Evolutionary conservation across 2,888 invertebrate genomes (phyloP).

Genomic region (Xestia xanthographa): DNA sequence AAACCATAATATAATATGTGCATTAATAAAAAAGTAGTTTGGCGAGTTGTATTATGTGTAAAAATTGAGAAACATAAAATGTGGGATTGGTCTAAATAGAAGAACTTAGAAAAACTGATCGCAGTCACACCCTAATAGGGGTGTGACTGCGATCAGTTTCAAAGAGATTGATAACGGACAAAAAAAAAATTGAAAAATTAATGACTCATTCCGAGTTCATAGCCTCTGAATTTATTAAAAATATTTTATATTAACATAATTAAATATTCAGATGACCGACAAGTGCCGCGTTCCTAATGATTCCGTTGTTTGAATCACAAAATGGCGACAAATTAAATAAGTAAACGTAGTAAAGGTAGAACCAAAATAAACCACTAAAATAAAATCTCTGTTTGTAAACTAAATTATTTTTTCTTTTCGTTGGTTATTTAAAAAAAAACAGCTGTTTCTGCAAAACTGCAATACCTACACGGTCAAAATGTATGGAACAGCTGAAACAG

Average conservation of each 20-base stretch:
- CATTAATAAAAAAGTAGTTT: conserved; percentile 22
- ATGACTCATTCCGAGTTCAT: conserved; percentile 10
- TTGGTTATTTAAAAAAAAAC: not conserved
- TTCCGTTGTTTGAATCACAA: not conserved
- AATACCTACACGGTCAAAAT: too few relatives aligned
- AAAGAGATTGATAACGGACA: not conserved
- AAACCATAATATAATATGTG: conserved; percentile 5
- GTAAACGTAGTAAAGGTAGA: not conserved
- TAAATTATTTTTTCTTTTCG: not conserved
- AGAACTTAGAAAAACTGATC: not conserved
- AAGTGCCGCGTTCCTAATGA: not conserved
- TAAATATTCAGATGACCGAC: conserved; percentile 9
- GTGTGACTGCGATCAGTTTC: too few relatives aligned
- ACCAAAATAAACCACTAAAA: not conserved
- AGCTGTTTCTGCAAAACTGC: too few relatives aligned
- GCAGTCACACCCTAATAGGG: not conserved
- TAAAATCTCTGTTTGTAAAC: conserved; percentile 4
- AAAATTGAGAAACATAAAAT: not conserved
- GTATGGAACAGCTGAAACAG: too few relatives aligned
- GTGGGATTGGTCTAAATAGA: not conserved
- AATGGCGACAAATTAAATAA: not conserved
- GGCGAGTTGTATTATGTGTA: not conserved
- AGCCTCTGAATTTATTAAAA: conserved; percentile 13
- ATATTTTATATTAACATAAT: conserved; percentile 29
- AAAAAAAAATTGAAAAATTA: not conserved